A percentile compares a stretch with the other conserved stretches of the same genome.
Evolutionary conservation across 1,140 invertebrate genomes (phyloP).

Genomic region (Halotydeus destructor): DNA sequence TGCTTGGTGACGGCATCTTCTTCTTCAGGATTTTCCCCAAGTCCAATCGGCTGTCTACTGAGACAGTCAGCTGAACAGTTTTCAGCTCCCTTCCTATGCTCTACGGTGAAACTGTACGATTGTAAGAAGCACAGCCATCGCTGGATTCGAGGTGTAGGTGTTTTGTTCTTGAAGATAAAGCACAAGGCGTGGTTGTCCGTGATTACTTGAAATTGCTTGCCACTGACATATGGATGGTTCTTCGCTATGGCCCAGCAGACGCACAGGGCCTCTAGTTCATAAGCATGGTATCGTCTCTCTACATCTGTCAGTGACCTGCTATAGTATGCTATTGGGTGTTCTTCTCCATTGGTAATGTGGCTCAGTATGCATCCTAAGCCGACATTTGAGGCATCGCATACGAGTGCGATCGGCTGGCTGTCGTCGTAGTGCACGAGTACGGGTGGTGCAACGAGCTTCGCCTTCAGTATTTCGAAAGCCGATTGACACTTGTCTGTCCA

Average conservation of each 20-base stretch:
- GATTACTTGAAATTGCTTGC: conserved; percentile 7
- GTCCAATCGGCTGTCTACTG: conserved; percentile 1
- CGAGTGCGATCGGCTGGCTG: conserved; percentile 3
- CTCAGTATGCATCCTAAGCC: conserved; percentile 21
- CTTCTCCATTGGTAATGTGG: conserved; percentile 8
- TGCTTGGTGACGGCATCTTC: too few relatives aligned
- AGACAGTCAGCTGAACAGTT: conserved; percentile 11
- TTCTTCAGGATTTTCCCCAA: too few relatives aligned
- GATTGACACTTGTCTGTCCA: too few relatives aligned
- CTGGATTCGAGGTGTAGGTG: not conserved
- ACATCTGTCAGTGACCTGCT: conserved; percentile 2
- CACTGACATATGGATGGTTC: conserved; percentile 2
- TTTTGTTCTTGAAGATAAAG: conserved; percentile 4
- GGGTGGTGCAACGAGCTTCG: not conserved
- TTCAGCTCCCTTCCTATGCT: conserved; percentile 2
- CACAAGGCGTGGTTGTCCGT: conserved; percentile 11
- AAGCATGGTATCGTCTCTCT: conserved; percentile 2
- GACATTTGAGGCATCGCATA: conserved; percentile 18
- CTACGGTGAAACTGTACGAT: conserved; percentile 9
- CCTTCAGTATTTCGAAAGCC: conserved; percentile 1
- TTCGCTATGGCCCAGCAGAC: conserved; percentile 6
- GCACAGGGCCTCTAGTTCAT: conserved; percentile 1
- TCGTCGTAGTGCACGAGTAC: conserved; percentile 1
- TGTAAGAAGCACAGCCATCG: conserved; percentile 6
- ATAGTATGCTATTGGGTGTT: conserved; percentile 1